Percentiles rank a stretch among this genome's conserved stretches.
phyloP scores from a whole-genome alignment of 2,797 vertebrate species.

The Microctenopoma stevenorrisi region DNA sequence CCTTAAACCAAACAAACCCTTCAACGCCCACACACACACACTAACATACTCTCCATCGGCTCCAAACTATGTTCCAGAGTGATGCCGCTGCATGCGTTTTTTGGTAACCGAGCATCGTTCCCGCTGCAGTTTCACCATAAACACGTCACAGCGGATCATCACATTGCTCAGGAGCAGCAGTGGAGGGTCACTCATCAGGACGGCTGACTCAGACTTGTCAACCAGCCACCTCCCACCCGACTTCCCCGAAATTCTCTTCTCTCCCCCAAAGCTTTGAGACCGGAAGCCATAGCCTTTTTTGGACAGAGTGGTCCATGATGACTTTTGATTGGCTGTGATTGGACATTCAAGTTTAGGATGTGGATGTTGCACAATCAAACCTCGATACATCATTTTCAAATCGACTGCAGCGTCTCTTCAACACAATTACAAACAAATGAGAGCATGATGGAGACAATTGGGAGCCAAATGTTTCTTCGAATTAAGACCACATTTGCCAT shows the following conservation, averaged over 20 bases:
- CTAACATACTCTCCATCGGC: constrained; percentile 25
- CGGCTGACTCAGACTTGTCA: constrained; percentile 50
- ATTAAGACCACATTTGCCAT: constrained; percentile 52
- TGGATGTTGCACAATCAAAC: constrained; percentile 8
- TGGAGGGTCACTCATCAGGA: constrained; percentile 45
- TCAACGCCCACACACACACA: constrained; percentile 26
- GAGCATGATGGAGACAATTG: constrained; percentile 20
- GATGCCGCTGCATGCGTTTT: constrained; percentile 56
- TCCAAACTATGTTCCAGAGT: constrained; percentile 34
- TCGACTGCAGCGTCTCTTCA: neutral
- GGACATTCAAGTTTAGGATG: constrained; percentile 10
- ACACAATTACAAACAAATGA: constrained; percentile 26
- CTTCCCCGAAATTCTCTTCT: constrained; percentile 52
- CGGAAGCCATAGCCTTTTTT: constrained; percentile 43
- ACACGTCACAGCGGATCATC: constrained; percentile 18
- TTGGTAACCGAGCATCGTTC: constrained; percentile 46
- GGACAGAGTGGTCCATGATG: neutral
- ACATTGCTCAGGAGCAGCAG: neutral
- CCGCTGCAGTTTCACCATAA: constrained; percentile 64
- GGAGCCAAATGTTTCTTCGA: constrained; percentile 42
- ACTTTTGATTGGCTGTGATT: neutral
- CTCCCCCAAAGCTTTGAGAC: constrained; percentile 24
- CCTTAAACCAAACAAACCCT: constrained; percentile 49
- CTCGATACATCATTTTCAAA: constrained; percentile 5
- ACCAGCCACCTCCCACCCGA: neutral